A percentile compares a stretch with the other conserved stretches of the same genome.
Conservation (phyloP, 2,888 invertebrate species). For the Acronicta leporina region DNA sequence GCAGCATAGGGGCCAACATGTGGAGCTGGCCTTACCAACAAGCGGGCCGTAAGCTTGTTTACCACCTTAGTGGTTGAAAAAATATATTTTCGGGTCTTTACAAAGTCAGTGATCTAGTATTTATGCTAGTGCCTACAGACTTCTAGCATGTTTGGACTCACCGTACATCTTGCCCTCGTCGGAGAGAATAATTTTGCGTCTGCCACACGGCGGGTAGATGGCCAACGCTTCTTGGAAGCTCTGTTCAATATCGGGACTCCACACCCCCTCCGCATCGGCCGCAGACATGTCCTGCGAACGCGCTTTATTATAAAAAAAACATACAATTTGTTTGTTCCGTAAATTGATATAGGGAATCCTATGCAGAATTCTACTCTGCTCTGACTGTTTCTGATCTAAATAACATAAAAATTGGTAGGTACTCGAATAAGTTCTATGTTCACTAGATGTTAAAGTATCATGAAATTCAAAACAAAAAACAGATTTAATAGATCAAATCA, state of each 20-base stretch:
- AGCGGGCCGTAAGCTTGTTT: too few relatives aligned
- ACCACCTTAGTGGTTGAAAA: too few relatives aligned
- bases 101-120: not conserved
- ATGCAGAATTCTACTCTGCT: not conserved
- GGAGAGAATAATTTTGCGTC: slow-evolving; percentile 99
- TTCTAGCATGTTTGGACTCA: slow-evolving; percentile 91
- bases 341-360: slow-evolving; percentile 10
- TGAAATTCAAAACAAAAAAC: slow-evolving; percentile 1
- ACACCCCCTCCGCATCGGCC: slow-evolving; percentile 99
- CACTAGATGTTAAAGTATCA: too few relatives aligned
- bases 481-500: not conserved
- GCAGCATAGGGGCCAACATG: too few relatives aligned
- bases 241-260: slow-evolving; percentile 99
- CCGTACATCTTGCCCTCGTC: slow-evolving; percentile 99
- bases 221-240: slow-evolving; percentile 99
- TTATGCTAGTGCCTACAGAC: slow-evolving; percentile 29
- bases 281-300: slow-evolving; percentile 95
- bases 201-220: slow-evolving; percentile 99
- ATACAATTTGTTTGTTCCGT: slow-evolving; percentile 14
- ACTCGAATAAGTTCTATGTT: slow-evolving; percentile 7
- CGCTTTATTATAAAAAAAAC: slow-evolving; percentile 45
- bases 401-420: not conserved
- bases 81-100: not conserved
- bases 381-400: not conserved
- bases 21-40: too few relatives aligned